A percentile compares a stretch with the other conserved stretches of the same genome.
Evolutionary conservation across 2,797 vertebrate genomes (phyloP).

Genomic region (Clarias laeviceps): DNA sequence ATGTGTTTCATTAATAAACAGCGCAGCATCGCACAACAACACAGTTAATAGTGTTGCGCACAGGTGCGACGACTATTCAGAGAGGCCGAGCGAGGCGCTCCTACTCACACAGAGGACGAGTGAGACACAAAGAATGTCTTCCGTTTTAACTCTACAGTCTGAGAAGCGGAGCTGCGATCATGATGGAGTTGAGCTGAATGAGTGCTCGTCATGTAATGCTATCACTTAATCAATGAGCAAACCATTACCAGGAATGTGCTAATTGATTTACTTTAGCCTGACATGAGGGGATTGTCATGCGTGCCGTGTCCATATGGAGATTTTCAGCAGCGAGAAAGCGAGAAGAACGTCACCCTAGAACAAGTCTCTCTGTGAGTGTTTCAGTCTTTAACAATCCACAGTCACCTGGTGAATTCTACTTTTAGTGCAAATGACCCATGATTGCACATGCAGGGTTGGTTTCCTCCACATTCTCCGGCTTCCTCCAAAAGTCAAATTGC

Average conservation of each 20-base stretch:
- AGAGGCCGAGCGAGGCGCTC: conserved; percentile 61
- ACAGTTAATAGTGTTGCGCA: conserved; percentile 56
- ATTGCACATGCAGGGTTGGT: no score
- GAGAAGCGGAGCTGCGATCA: not conserved
- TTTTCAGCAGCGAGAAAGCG: not conserved
- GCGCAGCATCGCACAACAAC: conserved; percentile 46
- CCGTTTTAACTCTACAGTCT: not conserved
- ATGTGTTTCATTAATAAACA: conserved; percentile 54
- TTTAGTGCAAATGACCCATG: not conserved
- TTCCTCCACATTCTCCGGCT: no score
- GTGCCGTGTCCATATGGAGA: not conserved
- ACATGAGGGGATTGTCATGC: not conserved
- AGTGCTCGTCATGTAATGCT: not conserved
- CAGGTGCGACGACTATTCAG: conserved; percentile 63
- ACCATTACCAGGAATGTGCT: not conserved
- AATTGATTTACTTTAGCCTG: conserved; percentile 8
- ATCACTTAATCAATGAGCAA: not conserved
- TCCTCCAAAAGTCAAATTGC: no score
- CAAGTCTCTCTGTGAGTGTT: no score
- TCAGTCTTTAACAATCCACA: not conserved
- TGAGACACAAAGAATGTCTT: conserved; percentile 30
- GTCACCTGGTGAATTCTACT: not conserved
- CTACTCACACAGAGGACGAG: conserved; percentile 53
- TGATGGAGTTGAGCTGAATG: not conserved
- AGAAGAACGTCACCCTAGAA: not conserved